phyloP scores from a whole-genome alignment of 2,113 vertebrate species.

The Zootoca vivipara region DNA sequence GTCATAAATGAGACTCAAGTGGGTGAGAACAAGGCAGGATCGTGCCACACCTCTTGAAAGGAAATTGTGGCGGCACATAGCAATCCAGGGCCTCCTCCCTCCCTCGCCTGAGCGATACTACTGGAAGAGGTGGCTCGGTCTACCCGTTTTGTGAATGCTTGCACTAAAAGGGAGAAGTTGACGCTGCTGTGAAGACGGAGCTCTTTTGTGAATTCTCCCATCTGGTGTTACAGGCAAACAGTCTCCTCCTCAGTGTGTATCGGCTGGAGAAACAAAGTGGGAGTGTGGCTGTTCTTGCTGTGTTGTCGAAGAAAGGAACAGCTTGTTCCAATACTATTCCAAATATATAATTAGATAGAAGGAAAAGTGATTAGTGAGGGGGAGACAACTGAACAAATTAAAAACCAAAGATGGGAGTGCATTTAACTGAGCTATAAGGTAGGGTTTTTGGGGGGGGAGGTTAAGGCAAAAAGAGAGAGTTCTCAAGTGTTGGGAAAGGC shows the following conservation, averaged over 20 bases:
- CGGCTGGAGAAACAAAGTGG: conserved; percentile 64
- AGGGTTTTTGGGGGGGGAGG: no score
- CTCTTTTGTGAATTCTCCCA: conserved; percentile 44
- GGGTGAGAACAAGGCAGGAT: neutral
- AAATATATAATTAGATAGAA: conserved; percentile 69
- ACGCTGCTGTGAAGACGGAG: conserved; percentile 48
- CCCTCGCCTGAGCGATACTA: neutral
- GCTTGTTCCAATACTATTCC: conserved; percentile 71
- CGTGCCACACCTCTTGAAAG: neutral
- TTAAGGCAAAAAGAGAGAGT: neutral
- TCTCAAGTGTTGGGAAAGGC: neutral
- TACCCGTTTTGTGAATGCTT: neutral
- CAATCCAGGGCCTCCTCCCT: neutral
- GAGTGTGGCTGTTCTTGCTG: conserved; percentile 39
- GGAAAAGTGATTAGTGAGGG: conserved; percentile 54
- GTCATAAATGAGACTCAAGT: neutral
- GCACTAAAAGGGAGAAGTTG: conserved; percentile 12
- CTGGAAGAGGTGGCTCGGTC: neutral
- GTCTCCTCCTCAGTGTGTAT: conserved; percentile 37
- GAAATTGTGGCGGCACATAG: neutral
- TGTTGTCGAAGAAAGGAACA: conserved; percentile 72
- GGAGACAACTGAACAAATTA: conserved; percentile 52
- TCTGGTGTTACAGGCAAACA: conserved; percentile 55
- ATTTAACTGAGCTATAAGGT: neutral
- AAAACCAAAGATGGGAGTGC: neutral